Base-by-base conservation (phyloP, 2,113 vertebrate species). In the Cyprinodon brontotheroides region DNA sequence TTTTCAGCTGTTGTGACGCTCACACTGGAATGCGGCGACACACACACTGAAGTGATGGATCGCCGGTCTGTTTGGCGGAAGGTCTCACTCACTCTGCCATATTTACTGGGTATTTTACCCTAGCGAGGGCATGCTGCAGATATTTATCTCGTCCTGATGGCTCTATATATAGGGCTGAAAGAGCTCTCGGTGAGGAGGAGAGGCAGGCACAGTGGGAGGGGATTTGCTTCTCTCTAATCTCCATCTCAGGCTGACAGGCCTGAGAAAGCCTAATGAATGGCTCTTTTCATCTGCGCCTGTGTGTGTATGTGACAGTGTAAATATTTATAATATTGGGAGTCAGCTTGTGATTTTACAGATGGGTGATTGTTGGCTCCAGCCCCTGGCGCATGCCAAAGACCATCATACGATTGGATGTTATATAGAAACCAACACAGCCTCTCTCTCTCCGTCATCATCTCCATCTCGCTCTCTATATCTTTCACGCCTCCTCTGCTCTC, bases 311-410 rank as follows among this genome's bases (percentile, higher is more conserved):
- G 97, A 97, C 97, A 98, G 97, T 96, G 96, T 98, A 98, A 98
- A 98, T 98, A 98, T 98, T 98, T 98, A 98, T 96, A 96, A 97
- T 97, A 97, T 96, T 93, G 94, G 29, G 95, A 98, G 96, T 98
- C 97, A 95, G 96, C 96, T 96, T 94, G 96, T 98, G 97, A 98
- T 98, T 98, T 96, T 97, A 96, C 97, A 98, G 97, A 98, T 98
- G 97, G 97, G 96, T 97, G 97, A 98, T 97, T 98, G 97, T 98
- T 98, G 96, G 94, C 94, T 97, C n/a, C 95, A 92, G 94, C 94
- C 94, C 78, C 72, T 93, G 91, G 95, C 64, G 93, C 89, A 90
- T 96, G 97, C 96, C 96, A 97, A 95, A 95, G 96, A 97, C 91
- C 94, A 94, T 93, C 94, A n/a, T n/a, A 93, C 82, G 86, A 83